phyloP scores from a whole-genome alignment of 1,140 invertebrate species.

The Camponotus floridanus region DNA sequence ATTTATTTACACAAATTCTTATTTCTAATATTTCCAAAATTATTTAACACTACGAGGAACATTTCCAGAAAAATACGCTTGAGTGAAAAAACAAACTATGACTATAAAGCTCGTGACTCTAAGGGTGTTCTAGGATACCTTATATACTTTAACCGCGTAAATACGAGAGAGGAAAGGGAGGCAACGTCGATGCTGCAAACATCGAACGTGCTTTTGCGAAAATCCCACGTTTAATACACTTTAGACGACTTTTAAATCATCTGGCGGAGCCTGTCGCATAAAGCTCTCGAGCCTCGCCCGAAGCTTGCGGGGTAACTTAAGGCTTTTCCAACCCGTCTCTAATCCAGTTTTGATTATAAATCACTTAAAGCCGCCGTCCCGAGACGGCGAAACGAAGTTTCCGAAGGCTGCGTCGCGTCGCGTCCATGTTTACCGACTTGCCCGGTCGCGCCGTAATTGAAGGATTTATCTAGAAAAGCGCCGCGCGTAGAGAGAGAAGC shows the following conservation, averaged over 20 bases:
- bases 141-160: conserved; percentile 17
- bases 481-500: neutral
- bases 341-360: conserved; percentile 78
- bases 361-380: conserved; percentile 74
- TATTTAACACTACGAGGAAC: neutral
- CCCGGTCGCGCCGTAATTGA: conserved; percentile 64
- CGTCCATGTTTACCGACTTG: conserved; percentile 67
- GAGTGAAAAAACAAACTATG: neutral
- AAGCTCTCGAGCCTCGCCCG: conserved; percentile 36
- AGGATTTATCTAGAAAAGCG: conserved; percentile 70
- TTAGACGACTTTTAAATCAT: conserved; percentile 73
- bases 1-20: neutral
- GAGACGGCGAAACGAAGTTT: conserved; percentile 74
- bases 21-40: neutral
- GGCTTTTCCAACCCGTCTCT: conserved; percentile 73
- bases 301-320: conserved; percentile 67
- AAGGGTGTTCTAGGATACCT: neutral
- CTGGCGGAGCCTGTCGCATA: conserved; percentile 47
- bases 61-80: neutral
- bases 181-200: conserved; percentile 11
- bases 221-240: conserved; percentile 62
- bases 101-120: neutral
- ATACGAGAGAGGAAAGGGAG: neutral
- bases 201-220: conserved; percentile 32
- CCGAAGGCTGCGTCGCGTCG: conserved; percentile 62